phyloP scores from a whole-genome alignment of 2,888 invertebrate genomes.

The Andrena chrysosceles region DNA sequence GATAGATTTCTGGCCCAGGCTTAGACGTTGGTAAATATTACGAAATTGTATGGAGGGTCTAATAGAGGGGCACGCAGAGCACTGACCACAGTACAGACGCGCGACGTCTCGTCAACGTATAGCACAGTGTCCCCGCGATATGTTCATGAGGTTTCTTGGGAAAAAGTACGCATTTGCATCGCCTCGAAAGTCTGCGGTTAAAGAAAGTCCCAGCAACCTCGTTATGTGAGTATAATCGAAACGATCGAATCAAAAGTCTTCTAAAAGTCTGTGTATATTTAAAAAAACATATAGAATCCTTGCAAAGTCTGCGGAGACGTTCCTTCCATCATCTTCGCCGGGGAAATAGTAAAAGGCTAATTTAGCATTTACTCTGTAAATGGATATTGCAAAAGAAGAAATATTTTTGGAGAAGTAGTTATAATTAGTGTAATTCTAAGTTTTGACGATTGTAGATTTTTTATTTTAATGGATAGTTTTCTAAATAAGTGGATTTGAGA shows the following conservation, averaged over 20 bases:
- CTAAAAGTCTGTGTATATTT: background rate
- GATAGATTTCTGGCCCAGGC: conserved; percentile 61
- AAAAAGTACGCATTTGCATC: conserved; percentile 24
- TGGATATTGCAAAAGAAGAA: background rate
- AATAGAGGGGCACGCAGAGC: conserved; percentile 50
- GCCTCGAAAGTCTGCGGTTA: conserved; percentile 13
- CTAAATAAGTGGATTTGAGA: too few relatives aligned
- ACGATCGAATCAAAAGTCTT: background rate
- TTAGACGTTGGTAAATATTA: conserved; percentile 63
- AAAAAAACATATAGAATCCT: background rate
- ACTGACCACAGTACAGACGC: conserved; percentile 23
- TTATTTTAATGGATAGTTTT: too few relatives aligned
- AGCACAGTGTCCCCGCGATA: conserved; percentile 30
- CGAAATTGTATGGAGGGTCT: conserved; percentile 60
- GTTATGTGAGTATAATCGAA: conserved; percentile 44
- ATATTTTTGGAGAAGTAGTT: background rate
- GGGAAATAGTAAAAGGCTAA: too few relatives aligned
- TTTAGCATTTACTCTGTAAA: too few relatives aligned
- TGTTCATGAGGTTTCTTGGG: conserved; percentile 28
- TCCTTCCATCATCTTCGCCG: background rate
- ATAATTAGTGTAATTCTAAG: too few relatives aligned
- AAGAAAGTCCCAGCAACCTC: conserved; percentile 13
- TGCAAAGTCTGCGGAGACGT: background rate
- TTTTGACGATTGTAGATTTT: too few relatives aligned
- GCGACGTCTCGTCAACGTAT: conserved; percentile 33